These are phyloP conservation scores for Girardinus metallicus DNA, from an alignment of 2,797 vertebrate genomes.

Conservation along the genomic window DNA sequence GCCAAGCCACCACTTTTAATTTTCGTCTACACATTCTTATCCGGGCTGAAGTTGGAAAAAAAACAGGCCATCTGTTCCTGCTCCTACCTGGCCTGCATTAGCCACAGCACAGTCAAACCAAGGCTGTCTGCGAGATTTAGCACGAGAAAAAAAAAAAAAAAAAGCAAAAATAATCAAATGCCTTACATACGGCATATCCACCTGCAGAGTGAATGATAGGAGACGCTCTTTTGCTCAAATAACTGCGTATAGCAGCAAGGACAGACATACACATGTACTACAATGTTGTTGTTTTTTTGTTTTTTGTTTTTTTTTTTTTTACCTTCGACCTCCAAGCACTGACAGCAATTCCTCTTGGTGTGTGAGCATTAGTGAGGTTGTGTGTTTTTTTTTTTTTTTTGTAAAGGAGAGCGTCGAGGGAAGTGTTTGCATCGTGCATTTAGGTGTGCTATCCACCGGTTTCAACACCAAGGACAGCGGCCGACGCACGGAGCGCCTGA, in stretches of 20 bases:
- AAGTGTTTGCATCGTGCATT: slow-evolving; percentile 36
- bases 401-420: slow-evolving; percentile 13
- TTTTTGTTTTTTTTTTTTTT: not conserved
- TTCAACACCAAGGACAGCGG: slow-evolving; percentile 85
- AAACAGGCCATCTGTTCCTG: slow-evolving; percentile 71
- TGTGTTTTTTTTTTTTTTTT: not conserved
- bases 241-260: slow-evolving; percentile 13
- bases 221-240: slow-evolving; percentile 14
- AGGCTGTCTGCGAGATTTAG: slow-evolving; percentile 23
- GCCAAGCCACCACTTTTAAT: slow-evolving; percentile 71
- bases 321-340: slow-evolving; percentile 25
- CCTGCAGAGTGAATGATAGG: slow-evolving; percentile 16
- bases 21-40: slow-evolving; percentile 71
- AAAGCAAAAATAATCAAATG: slow-evolving; percentile 17
- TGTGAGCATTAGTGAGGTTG: slow-evolving; percentile 12
- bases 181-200: slow-evolving; percentile 59
- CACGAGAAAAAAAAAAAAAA: not conserved
- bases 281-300: slow-evolving; percentile 13
- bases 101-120: slow-evolving; percentile 30
- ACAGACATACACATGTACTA: slow-evolving; percentile 16
- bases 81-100: slow-evolving; percentile 70
- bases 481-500: slow-evolving; percentile 64
- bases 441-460: slow-evolving; percentile 62
- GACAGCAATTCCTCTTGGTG: slow-evolving; percentile 12
- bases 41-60: slow-evolving; percentile 64